A percentile compares a stretch with the other conserved stretches of the same genome.
phyloP scores from a whole-genome alignment of 2,113 vertebrate genomes.

The Passer domesticus region DNA sequence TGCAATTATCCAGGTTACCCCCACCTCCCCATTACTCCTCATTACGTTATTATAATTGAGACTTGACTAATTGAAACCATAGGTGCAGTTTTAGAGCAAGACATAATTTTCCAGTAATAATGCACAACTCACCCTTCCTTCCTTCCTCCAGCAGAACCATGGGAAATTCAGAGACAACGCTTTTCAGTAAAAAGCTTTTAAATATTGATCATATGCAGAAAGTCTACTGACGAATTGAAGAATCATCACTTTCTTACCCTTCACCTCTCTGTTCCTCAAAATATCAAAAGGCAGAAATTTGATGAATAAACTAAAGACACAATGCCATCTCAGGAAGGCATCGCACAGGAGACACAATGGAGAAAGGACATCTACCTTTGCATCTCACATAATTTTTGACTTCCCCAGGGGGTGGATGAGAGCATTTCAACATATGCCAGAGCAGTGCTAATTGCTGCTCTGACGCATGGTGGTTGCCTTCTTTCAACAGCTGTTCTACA shows the following conservation, averaged over 20 bases:
- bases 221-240: not conserved
- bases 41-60: slow-evolving; percentile 9
- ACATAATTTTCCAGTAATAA: not conserved
- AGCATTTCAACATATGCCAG: slow-evolving; percentile 12
- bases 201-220: not conserved
- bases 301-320: not conserved
- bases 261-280: not conserved
- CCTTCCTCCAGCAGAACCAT: not conserved
- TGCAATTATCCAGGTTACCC: slow-evolving; percentile 30
- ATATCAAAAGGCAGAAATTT: not conserved
- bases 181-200: not conserved
- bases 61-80: slow-evolving; percentile 45
- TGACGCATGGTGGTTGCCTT: not conserved
- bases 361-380: not conserved
- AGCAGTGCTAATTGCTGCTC: slow-evolving; percentile 20
- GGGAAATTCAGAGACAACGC: not conserved
- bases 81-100: slow-evolving; percentile 9
- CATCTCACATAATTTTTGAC: not conserved
- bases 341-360: not conserved
- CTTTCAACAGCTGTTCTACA: slow-evolving; percentile 44
- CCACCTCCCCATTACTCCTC: slow-evolving; percentile 33
- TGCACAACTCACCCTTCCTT: not conserved
- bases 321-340: not conserved
- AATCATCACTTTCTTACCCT: not conserved
- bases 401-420: not conserved